These are phyloP conservation scores for Xiphophorus couchianus DNA, from an alignment of 2,113 vertebrate genomes.

Conservation along the genomic window DNA sequence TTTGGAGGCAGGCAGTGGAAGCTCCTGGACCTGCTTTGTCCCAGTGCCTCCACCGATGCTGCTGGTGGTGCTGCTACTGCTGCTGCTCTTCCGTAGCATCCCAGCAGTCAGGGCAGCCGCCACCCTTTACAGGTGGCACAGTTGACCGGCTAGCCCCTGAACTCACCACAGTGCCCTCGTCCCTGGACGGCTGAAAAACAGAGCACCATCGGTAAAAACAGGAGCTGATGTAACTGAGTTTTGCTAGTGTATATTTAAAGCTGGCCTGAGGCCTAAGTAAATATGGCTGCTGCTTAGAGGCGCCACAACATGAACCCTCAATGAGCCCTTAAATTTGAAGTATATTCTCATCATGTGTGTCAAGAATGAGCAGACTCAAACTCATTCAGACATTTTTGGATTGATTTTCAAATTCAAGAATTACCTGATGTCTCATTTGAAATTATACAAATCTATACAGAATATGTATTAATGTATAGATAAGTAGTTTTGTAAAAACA, in stretches of 20 bases:
- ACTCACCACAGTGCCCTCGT: slow-evolving; percentile 47
- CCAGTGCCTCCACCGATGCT: slow-evolving; percentile 12
- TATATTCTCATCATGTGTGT: not conserved
- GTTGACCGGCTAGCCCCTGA: slow-evolving; percentile 53
- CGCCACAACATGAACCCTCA: not conserved
- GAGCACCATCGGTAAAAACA: not conserved
- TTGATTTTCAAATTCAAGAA: not conserved
- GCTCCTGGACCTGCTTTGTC: slow-evolving; percentile 83
- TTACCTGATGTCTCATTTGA: not conserved
- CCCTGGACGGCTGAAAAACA: slow-evolving; percentile 47
- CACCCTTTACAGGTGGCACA: slow-evolving; percentile 34
- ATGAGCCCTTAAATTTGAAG: not conserved
- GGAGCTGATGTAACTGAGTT: not conserved
- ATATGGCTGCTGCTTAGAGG: not conserved
- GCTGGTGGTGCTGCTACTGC: slow-evolving; percentile 50
- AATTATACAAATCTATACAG: not conserved
- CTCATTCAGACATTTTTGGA: not conserved
- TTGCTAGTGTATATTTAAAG: not conserved
- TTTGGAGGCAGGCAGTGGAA: slow-evolving; percentile 78
- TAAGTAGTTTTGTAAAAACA: too few species aligned
- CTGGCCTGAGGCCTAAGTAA: not conserved
- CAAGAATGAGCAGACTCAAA: not conserved
- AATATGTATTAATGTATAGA: not conserved
- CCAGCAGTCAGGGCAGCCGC: slow-evolving; percentile 72
- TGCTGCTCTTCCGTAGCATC: slow-evolving; percentile 89